A percentile compares a stretch with the other conserved stretches of the same genome.
Conservation (phyloP, 2,797 vertebrate genomes). For the Acanthopagrus latus region DNA sequence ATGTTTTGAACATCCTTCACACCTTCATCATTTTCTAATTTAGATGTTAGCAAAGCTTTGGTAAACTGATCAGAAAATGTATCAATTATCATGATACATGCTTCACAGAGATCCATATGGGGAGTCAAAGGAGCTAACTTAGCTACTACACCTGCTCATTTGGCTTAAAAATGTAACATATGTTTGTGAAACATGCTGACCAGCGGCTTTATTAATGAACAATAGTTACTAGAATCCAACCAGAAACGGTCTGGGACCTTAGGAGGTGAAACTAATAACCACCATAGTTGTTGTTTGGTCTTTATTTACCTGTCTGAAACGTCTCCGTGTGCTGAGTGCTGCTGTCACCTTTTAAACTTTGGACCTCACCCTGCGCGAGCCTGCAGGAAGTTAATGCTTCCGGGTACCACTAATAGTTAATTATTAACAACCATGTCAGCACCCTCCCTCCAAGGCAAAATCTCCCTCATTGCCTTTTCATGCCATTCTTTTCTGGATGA, state of each 20-base stretch:
- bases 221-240: neutral
- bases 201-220: neutral
- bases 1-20: neutral
- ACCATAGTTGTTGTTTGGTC: too few relatives aligned
- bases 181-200: neutral
- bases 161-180: neutral
- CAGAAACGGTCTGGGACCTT: neutral
- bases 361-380: conserved; percentile 31
- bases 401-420: conserved; percentile 22
- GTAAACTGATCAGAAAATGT: neutral
- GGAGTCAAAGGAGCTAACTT: neutral
- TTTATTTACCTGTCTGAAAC: conserved; percentile 23
- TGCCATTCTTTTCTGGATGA: neutral
- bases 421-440: conserved; percentile 38
- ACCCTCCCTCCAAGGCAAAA: neutral
- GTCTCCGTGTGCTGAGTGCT: neutral
- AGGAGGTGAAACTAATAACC: neutral
- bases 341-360: neutral
- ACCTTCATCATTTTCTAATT: neutral
- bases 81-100: neutral
- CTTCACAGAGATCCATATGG: neutral
- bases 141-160: neutral
- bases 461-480: neutral
- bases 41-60: neutral
- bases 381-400: conserved; percentile 14